These are phyloP conservation scores for Pammene aurita DNA, from an alignment of 2,888 invertebrate species.

Conservation along the genomic window DNA sequence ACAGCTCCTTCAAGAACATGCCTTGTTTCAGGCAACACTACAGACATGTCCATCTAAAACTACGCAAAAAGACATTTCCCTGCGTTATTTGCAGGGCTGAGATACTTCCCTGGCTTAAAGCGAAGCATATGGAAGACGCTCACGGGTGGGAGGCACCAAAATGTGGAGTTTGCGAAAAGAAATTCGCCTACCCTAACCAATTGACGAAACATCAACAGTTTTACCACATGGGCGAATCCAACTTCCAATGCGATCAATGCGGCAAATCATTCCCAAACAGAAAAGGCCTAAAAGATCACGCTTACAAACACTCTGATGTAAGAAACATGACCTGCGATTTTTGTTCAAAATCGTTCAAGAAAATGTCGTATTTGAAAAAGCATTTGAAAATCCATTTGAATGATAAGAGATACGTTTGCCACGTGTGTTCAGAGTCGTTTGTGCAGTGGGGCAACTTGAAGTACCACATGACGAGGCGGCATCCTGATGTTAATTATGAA, in stretches of 20 bases:
- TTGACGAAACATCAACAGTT: slow-evolving; percentile 13
- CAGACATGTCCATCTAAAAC: slow-evolving; percentile 34
- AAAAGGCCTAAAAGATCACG: slow-evolving; percentile 23
- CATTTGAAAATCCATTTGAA: slow-evolving; percentile 40
- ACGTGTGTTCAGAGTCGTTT: slow-evolving; percentile 24
- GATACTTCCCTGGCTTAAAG: slow-evolving; percentile 13
- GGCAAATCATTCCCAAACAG: slow-evolving; percentile 13
- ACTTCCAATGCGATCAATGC: slow-evolving; percentile 24
- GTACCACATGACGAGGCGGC: slow-evolving; percentile 31
- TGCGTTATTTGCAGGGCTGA: slow-evolving; percentile 29
- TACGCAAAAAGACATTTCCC: slow-evolving; percentile 4
- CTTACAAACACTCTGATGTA: slow-evolving; percentile 44
- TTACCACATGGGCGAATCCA: slow-evolving; percentile 19
- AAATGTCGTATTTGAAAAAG: slow-evolving; percentile 11
- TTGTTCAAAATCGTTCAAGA: slow-evolving; percentile 50
- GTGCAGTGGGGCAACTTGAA: slow-evolving; percentile 14
- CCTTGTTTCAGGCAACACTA: slow-evolving; percentile 33
- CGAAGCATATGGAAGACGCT: slow-evolving; percentile 28
- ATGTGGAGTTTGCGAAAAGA: slow-evolving; percentile 51
- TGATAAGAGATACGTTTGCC: slow-evolving; percentile 34
- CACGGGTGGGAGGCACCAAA: slow-evolving; percentile 47
- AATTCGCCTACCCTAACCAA: slow-evolving; percentile 40
- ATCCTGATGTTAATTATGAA: slow-evolving; percentile 22
- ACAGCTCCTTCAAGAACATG: slow-evolving; percentile 21
- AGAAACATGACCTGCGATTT: slow-evolving; percentile 47